These are phyloP conservation scores for Rostratula benghalensis DNA, from an alignment of 2,113 vertebrate species.

Conservation along the genomic window DNA sequence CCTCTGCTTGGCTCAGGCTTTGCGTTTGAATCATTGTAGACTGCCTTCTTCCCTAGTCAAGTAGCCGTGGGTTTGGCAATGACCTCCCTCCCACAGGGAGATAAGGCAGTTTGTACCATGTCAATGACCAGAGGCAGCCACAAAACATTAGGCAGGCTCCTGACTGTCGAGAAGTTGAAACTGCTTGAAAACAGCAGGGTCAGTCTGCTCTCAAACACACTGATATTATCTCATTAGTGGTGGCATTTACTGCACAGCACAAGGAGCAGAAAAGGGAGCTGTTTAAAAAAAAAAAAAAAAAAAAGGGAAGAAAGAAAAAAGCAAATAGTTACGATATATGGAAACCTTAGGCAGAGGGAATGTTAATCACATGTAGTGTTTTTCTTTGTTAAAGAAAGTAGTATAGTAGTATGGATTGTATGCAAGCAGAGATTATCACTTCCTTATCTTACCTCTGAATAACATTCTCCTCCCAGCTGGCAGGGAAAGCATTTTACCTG, in stretches of 20 bases:
- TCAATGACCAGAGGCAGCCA: slow-evolving; percentile 73
- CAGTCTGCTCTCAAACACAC: slow-evolving; percentile 61
- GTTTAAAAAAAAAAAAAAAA: neutral
- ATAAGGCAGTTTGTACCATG: slow-evolving; percentile 73
- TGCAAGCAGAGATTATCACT: neutral
- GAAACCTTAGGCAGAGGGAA: neutral
- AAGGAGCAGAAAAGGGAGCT: slow-evolving; percentile 28
- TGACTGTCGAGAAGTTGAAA: slow-evolving; percentile 68
- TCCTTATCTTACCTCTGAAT: neutral
- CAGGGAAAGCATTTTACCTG: neutral
- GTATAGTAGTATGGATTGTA: neutral
- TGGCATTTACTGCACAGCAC: slow-evolving; percentile 59
- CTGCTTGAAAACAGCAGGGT: slow-evolving; percentile 64
- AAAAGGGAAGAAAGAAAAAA: neutral
- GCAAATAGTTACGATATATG: neutral
- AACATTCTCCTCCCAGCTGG: neutral
- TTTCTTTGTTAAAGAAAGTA: neutral
- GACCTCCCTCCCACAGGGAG: slow-evolving; percentile 59
- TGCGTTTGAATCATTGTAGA: slow-evolving; percentile 13
- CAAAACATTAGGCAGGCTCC: slow-evolving; percentile 76
- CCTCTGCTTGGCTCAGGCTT: neutral
- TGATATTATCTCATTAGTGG: slow-evolving; percentile 75
- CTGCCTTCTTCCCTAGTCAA: slow-evolving; percentile 37
- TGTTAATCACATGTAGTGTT: neutral
- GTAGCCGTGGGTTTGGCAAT: slow-evolving; percentile 66